Base-by-base conservation (phyloP, 2,797 vertebrate species). In the Avahi laniger region DNA sequence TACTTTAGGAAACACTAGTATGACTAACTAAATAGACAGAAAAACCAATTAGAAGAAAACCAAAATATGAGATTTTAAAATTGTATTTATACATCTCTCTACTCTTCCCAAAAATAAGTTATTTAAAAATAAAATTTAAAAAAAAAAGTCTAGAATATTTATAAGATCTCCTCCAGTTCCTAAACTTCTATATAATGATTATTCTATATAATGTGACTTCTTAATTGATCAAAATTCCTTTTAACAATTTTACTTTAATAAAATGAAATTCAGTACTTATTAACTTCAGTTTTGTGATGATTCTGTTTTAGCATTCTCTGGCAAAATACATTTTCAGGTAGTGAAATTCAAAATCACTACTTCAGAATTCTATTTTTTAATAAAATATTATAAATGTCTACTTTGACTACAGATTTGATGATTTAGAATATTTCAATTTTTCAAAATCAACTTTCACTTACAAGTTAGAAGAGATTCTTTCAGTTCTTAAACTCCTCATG, bases 391-490 rank as follows among this genome's bases (percentile, higher is more conserved):
- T 48, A 30, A 92, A 83, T 94, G 41, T 3, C 22, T 57, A 95
- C 46, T 85, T 95, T 95, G 22, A 93, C 76, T 84, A 92, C 81
- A 82, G 78, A 12, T 61, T 72, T 94, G 22, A 93, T 78, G 69
- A 73, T 87, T 79, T 28, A 84, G 24, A 72, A 20, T 81, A 88
- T 48, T 73, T 75, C 43, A 91, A 79, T 54, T 93, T 95, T 91
- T 88, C 67, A 38, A 93, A 95, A 79, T 89, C 79, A 93, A 95
- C 24, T 95, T 97, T 93, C 57, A 83, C 63, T 95, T 96, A 89
- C 82, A 94, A 97, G 76, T 91, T 48, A 96, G 20, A 73, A 92
- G 33, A 94, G 43, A 88, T 18, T 73, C 17, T 95, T 65, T 86
- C 38, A 93, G 46, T 89, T 89, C 43, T 83, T 95, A 73, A 92